These are phyloP conservation scores for Coregonus suidteri DNA, from an alignment of 2,797 vertebrate species.

Conservation along the genomic window DNA sequence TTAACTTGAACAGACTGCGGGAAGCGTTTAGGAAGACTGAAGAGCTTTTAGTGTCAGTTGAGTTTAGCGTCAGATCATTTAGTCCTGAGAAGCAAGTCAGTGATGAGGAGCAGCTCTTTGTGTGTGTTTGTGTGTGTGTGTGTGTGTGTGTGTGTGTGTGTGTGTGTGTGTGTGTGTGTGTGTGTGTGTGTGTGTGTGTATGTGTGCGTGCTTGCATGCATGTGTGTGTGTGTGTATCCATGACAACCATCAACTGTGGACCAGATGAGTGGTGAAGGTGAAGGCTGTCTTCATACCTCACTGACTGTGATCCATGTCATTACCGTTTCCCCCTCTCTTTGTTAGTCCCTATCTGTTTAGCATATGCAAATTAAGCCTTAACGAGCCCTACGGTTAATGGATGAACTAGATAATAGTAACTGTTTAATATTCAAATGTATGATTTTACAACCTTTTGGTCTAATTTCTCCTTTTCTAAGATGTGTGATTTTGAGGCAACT, in stretches of 20 bases:
- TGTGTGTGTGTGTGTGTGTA: not conserved
- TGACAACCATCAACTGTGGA: constrained; percentile 25
- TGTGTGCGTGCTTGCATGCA: not conserved
- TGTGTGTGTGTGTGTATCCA: not conserved
- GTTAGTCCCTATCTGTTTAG: constrained; percentile 47
- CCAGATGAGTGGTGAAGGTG: constrained; percentile 9
- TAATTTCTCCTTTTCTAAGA: not conserved
- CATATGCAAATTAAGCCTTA: constrained; percentile 59
- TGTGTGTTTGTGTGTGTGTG: not conserved
- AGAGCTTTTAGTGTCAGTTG: not conserved
- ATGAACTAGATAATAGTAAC: constrained; percentile 24
- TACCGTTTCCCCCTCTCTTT: constrained; percentile 24
- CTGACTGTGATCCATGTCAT: not conserved
- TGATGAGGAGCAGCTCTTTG: not conserved
- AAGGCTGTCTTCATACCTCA: not conserved
- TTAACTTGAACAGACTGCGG: not conserved
- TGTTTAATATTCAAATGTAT: not conserved
- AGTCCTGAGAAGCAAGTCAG: not conserved
- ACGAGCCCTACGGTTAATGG: constrained; percentile 39
- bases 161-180: not conserved
- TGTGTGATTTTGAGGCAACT: not conserved
- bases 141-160: not conserved
- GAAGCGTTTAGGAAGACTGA: not conserved
- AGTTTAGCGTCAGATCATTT: not conserved
- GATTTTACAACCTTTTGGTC: not conserved